phyloP scores from a whole-genome alignment of 2,797 vertebrate genomes.

The Phaenicophaeus curvirostris region DNA sequence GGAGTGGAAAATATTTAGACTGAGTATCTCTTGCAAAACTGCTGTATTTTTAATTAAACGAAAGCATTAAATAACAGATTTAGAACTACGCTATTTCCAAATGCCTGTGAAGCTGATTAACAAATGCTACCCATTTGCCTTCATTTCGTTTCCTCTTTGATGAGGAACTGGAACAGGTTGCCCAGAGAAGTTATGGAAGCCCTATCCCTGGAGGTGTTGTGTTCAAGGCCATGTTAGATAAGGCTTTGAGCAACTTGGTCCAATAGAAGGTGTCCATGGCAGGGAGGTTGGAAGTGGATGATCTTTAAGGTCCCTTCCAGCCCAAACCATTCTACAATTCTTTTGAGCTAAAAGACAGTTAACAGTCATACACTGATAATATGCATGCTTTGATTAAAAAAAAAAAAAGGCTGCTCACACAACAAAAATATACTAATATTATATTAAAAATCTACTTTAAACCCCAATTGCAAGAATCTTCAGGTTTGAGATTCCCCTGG shows the following conservation, averaged over 20 bases:
- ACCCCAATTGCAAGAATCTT: slow-evolving; percentile 31
- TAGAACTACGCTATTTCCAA: background rate
- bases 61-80: background rate
- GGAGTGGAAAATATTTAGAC: background rate
- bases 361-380: background rate
- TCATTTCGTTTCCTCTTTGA: background rate
- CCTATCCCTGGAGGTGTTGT: no score
- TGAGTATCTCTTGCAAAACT: background rate
- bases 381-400: background rate
- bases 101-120: background rate
- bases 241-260: no score
- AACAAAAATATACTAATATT: slow-evolving; percentile 16
- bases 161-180: no score
- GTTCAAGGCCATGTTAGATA: no score
- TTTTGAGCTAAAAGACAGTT: background rate
- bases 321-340: no score
- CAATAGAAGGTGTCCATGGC: no score
- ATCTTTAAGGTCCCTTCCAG: no score
- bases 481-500: slow-evolving; percentile 34
- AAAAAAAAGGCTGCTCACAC: background rate
- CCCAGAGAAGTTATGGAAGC: no score
- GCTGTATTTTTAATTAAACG: background rate
- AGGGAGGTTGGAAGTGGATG: no score
- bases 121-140: background rate
- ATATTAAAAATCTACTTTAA: background rate